These are phyloP conservation scores for Nomada fucata DNA, from an alignment of 2,888 invertebrate genomes.

Conservation along the genomic window DNA sequence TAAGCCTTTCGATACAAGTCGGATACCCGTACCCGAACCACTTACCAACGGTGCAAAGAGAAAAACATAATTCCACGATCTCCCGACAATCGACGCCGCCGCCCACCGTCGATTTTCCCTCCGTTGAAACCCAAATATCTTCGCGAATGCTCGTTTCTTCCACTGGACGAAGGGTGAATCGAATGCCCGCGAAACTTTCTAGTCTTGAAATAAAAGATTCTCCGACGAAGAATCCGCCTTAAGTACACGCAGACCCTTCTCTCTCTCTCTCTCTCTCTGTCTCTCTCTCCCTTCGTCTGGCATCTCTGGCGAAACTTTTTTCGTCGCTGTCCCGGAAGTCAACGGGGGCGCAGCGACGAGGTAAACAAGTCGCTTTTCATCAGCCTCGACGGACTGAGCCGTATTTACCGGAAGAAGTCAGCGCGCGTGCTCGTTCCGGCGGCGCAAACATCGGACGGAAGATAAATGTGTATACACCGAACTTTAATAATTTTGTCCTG, in stretches of 20 bases:
- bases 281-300: conserved; percentile 3
- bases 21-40: no score
- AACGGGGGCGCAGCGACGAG: conserved; percentile 44
- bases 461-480: conserved; percentile 62
- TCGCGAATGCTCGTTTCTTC: conserved; percentile 24
- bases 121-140: conserved; percentile 17
- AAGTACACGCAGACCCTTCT: conserved; percentile 45
- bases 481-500: conserved; percentile 69
- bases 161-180: background rate
- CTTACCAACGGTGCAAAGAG: background rate
- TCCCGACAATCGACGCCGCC: conserved; percentile 11
- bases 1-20: background rate
- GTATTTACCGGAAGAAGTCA: conserved; percentile 66
- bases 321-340: conserved; percentile 59
- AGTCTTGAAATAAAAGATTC: conserved; percentile 55
- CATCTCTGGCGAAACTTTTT: conserved; percentile 53
- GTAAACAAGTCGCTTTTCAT: conserved; percentile 72
- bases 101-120: background rate
- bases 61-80: conserved; percentile 18
- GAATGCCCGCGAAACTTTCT: conserved; percentile 28
- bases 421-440: conserved; percentile 45
- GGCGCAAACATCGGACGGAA: conserved; percentile 59
- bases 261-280: background rate
- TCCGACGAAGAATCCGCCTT: conserved; percentile 32
- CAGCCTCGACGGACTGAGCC: conserved; percentile 59